Base-by-base conservation (phyloP, 2,113 vertebrate genomes). In the Plectropomus leopardus region DNA sequence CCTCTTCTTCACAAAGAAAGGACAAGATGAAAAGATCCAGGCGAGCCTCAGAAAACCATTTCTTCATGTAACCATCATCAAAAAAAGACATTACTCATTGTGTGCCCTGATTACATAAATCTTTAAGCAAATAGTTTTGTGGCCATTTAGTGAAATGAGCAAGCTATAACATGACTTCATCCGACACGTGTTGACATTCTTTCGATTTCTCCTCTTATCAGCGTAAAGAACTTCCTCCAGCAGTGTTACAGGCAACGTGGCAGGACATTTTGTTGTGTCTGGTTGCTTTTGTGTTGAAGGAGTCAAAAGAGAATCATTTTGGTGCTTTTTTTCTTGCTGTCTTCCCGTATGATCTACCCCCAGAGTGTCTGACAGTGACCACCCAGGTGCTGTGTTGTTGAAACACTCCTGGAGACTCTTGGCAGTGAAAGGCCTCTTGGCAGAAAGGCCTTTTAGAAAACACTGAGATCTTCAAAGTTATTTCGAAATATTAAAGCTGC, bases 101-200 rank as follows among this genome's bases (percentile, higher is more conserved):
- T 74, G 61, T 36, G 19, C 14, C 61, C 26, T 1, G 7, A 48
- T 66, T 78, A 26, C 61, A 67, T 32, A 59, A 5, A 73, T 58
- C 48, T 73, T n/a, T 19, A 19, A 28, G 61, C 19, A 4, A 32
- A 26, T 42, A 19, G 5, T 60, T 10, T 7, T 28, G 42, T 16
- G 57, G 47, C 24, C 26, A 26, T 75, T 70, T 47, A 23, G 50
- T 40, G 16, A 51, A 86, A 86, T 6, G 78, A 76, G 36, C 80
- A 87, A 65, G 91, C 53, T 76, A 79, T 79, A 83, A 80, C 85
- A 70, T 44, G 87, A 89, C 32, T 76, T 77, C 63, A 58, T 83
- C 73, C 32, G 19, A 69, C 53, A 47, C 45, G n/a, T 89, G 86
- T 86, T 89, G 86, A 91, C 84, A 90, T 93, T 84, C 88, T 71